These are phyloP conservation scores for Sminthurides aquaticus DNA, from an alignment of 2,888 invertebrate genomes.

Conservation along the genomic window DNA sequence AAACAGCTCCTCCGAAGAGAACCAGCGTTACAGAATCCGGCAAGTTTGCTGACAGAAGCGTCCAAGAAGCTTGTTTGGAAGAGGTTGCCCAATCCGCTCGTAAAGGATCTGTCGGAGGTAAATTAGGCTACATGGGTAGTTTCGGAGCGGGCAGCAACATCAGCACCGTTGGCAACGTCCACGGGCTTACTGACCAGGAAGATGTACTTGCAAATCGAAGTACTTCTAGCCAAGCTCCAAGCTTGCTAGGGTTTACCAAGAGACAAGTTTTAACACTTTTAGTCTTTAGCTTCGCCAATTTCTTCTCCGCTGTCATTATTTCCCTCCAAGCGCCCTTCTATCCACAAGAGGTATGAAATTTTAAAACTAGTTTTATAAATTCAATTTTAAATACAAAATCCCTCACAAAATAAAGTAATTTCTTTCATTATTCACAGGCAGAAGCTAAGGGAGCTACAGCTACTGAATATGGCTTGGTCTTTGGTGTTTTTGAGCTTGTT, in stretches of 20 bases:
- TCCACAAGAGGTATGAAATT: constrained; percentile 61
- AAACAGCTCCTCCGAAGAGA: too few species aligned
- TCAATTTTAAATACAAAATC: too few species aligned
- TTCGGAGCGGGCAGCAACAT: not conserved
- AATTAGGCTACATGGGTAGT: not conserved
- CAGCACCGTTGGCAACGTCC: not conserved
- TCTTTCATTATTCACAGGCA: too few species aligned
- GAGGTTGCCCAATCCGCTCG: not conserved
- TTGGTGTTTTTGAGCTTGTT: constrained; percentile 75
- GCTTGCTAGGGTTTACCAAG: constrained; percentile 52
- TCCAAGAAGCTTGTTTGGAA: not conserved
- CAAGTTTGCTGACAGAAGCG: too few species aligned
- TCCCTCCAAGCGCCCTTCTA: constrained; percentile 80
- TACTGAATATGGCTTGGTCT: constrained; percentile 76
- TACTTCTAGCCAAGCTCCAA: constrained; percentile 3
- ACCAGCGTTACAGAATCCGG: too few species aligned
- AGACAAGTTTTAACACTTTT: constrained; percentile 70
- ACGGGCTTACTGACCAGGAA: not conserved
- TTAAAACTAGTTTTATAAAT: constrained; percentile 46
- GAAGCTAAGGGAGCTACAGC: constrained; percentile 71
- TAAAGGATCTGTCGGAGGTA: not conserved
- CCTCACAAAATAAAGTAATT: too few species aligned
- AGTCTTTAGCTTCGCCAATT: constrained; percentile 72
- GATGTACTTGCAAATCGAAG: not conserved
- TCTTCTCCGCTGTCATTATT: constrained; percentile 75